Base-by-base conservation (phyloP, 2,113 vertebrate genomes). In the Zeus faber region DNA sequence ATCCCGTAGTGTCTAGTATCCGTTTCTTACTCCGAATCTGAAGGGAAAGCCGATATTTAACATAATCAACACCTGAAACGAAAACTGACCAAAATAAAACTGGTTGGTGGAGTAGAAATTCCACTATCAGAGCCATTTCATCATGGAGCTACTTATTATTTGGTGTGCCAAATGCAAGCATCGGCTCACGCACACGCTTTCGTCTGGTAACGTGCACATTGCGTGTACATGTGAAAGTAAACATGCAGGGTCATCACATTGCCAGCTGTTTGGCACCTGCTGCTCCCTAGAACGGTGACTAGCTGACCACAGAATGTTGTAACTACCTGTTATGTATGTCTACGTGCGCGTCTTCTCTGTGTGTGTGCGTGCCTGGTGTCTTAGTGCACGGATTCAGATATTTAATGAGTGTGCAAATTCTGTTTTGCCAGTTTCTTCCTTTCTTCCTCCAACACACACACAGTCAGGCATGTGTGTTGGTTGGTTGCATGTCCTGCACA, bases 231-330 rank as follows among this genome's bases (percentile, higher is more conserved):
- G 44, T 46, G 44, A 46, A 46, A 46, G 22, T 46, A 24, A 46
- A 46, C 10, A 23, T 24, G 44, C 21, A 23, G 21, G 22, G 2
- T 46, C 44, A 46, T 46, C 44, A 23, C 20, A 46, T 24, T 21
- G 9, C 44, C 21, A 46, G 22, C 21, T 46, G 44, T 23, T 23
- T 20, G 24, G 24, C 44, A 46, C 22, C 44, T 46, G 44, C 44
- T 23, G 21, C 44, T 23, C 22, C 4, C n/a, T n/a, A n/a, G n/a
- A n/a, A n/a, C n/a, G 39, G 24, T 43, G 24, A 24, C 10, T 46
- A 21, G 24, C 10, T 22, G 44, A 4, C 44, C 44, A 23, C 7
- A 23, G 44, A 46, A 46, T 46, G 21, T 23, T 23, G 21, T 23
- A 24, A 46, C 21, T 10, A 14, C 21, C 11, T 46, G 44, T 24